A percentile compares a stretch with the other conserved stretches of the same genome.
phyloP scores from a whole-genome alignment of 1,140 invertebrate genomes.

The Drosophila neocordata region DNA sequence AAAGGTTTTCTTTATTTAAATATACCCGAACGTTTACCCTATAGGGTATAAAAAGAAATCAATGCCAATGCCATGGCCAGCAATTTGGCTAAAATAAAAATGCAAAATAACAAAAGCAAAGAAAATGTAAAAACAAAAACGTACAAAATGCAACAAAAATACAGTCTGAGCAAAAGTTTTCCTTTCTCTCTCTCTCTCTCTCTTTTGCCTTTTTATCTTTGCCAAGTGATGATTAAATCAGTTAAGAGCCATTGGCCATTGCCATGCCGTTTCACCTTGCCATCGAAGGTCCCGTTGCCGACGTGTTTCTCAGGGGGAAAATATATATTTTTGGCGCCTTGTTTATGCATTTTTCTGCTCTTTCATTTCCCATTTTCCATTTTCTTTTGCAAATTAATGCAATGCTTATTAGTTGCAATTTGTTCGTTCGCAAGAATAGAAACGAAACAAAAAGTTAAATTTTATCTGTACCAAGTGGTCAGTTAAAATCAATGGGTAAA shows the following conservation, averaged over 20 bases:
- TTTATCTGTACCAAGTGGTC: constrained; percentile 32
- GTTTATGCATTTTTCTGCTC: background rate
- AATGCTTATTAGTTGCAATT: constrained; percentile 75
- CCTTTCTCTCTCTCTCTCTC: background rate
- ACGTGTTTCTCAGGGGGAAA: background rate
- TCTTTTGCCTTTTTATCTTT: background rate
- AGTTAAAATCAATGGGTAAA: constrained; percentile 71
- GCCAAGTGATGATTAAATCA: constrained; percentile 56
- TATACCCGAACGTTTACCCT: background rate
- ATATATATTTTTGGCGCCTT: background rate
- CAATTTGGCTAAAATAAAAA: constrained; percentile 30
- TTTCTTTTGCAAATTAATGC: constrained; percentile 49
- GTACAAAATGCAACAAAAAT: constrained; percentile 59
- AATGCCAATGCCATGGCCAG: constrained; percentile 64
- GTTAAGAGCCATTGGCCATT: constrained; percentile 62
- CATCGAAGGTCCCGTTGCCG: background rate
- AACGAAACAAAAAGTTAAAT: constrained; percentile 56
- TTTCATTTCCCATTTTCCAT: constrained; percentile 21
- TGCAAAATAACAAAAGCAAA: constrained; percentile 25
- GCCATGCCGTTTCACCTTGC: constrained; percentile 8
- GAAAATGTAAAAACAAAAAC: background rate
- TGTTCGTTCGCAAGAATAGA: constrained; percentile 40
- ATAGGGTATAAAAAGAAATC: constrained; percentile 21
- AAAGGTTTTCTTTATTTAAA: no score
- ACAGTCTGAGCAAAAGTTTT: constrained; percentile 40